Conservation (phyloP, 2,113 vertebrate species). For the Dolichallabes microphthalmus region DNA sequence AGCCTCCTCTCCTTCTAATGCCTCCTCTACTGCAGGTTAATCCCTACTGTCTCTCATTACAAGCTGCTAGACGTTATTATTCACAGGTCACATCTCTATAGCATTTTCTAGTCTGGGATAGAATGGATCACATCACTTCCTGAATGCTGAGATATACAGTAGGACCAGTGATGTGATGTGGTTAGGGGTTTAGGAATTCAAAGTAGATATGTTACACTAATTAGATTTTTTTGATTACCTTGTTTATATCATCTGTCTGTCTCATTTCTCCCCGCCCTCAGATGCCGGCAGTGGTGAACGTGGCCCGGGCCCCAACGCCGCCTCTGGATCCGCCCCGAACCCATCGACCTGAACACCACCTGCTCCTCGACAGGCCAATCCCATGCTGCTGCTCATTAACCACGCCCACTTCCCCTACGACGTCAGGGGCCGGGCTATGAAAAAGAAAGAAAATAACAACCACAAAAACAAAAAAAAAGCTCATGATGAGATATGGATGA, state of each 20-base stretch:
- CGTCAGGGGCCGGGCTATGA: constrained; percentile 24
- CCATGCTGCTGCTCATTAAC: constrained; percentile 69
- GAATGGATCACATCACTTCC: not conserved
- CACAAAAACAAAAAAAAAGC: constrained; percentile 26
- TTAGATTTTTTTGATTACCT: too few relatives aligned
- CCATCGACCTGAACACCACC: constrained; percentile 88
- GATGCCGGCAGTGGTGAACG: constrained; percentile 91
- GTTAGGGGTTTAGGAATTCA: not conserved
- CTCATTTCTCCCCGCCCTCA: constrained; percentile 48
- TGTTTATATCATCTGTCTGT: not conserved
- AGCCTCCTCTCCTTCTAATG: constrained; percentile 88
- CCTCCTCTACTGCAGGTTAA: constrained; percentile 92
- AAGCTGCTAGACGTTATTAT: not conserved
- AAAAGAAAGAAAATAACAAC: constrained; percentile 17
- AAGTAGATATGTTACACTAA: not conserved
- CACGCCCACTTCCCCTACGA: constrained; percentile 32
- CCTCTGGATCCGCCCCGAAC: constrained; percentile 94
- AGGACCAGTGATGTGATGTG: not conserved
- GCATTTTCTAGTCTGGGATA: not conserved
- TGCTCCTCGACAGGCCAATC: constrained; percentile 59
- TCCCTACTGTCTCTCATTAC: constrained; percentile 7
- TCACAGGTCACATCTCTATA: not conserved
- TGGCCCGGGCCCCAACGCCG: constrained; percentile 88
- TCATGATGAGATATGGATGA: constrained; percentile 39
- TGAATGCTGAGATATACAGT: not conserved